These are phyloP conservation scores for Caretta caretta DNA, from an alignment of 2,113 vertebrate species.

Conservation along the genomic window DNA sequence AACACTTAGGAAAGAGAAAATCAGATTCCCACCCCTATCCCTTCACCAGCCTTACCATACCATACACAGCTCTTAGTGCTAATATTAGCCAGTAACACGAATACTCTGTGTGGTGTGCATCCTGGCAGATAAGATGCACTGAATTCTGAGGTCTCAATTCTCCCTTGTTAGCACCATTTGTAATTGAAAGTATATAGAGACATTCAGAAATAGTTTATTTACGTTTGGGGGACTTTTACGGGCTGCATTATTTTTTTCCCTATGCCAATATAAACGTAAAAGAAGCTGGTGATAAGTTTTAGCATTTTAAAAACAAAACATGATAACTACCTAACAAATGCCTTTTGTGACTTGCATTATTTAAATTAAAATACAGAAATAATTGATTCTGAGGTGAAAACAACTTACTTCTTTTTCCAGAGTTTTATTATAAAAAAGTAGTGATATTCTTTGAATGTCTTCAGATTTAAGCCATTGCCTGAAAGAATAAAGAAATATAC, in stretches of 20 bases:
- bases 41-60: accelerated
- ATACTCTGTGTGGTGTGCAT: neutral
- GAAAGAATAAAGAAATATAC: slow-evolving; percentile 44
- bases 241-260: neutral
- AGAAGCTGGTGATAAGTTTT: neutral
- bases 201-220: neutral
- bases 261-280: neutral
- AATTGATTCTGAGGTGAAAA: slow-evolving; percentile 8
- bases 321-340: neutral
- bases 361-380: neutral
- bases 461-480: slow-evolving; percentile 99
- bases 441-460: slow-evolving; percentile 97
- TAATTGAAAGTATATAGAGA: neutral
- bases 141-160: neutral
- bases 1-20: neutral
- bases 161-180: neutral
- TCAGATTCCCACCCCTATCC: neutral
- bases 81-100: neutral
- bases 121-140: neutral
- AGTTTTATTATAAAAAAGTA: slow-evolving; percentile 96
- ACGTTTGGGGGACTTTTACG: neutral
- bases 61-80: neutral
- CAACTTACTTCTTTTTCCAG: slow-evolving; percentile 94
- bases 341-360: neutral
- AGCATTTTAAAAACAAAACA: neutral